Conservation (phyloP, 2,888 invertebrate species). For the Selenia dentaria region DNA sequence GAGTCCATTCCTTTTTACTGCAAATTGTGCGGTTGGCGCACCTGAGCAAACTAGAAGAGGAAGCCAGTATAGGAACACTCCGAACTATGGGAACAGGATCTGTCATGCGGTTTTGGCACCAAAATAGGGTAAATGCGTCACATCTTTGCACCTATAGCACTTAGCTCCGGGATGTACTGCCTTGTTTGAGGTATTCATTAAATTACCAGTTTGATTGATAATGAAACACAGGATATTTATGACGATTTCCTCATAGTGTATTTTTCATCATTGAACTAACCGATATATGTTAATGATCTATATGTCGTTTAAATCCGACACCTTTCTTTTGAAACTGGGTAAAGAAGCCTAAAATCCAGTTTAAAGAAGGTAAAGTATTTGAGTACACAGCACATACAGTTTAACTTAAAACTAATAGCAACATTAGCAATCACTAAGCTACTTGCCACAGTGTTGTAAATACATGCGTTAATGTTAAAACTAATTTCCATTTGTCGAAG, state of each 20-base stretch:
- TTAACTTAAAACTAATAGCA: no score
- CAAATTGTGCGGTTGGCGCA: constrained; percentile 72
- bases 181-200: neutral
- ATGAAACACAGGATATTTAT: no score
- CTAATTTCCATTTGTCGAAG: constrained; percentile 3
- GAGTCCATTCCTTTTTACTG: constrained; percentile 73
- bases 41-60: constrained; percentile 55
- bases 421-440: no score
- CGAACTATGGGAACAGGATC: constrained; percentile 36
- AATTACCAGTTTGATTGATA: no score
- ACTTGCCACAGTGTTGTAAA: neutral
- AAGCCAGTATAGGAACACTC: constrained; percentile 6
- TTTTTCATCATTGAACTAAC: no score
- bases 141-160: neutral
- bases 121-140: neutral
- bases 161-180: constrained; percentile 1
- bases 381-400: no score
- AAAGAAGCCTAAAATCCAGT: no score
- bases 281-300: no score
- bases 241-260: no score
- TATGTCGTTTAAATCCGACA: no score
- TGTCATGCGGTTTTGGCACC: neutral
- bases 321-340: no score
- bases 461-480: neutral
- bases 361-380: no score